phyloP scores from a whole-genome alignment of 2,888 invertebrate species.

The Nephrotoma appendiculata region DNA sequence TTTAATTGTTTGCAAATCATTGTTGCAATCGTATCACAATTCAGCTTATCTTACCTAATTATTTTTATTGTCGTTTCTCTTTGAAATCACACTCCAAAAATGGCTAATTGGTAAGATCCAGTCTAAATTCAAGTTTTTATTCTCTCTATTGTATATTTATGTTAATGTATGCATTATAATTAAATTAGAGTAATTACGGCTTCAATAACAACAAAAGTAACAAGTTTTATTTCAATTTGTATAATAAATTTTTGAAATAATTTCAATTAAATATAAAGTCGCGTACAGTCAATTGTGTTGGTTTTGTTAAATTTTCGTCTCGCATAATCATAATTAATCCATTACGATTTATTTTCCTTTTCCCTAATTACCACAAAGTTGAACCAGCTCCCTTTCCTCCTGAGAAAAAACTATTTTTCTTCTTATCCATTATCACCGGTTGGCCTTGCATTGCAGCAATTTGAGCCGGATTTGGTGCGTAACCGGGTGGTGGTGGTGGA shows the following conservation, averaged over 20 bases:
- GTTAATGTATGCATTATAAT: background rate
- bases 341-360: background rate
- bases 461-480: constrained; percentile 27
- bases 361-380: constrained; percentile 8
- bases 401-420: constrained; percentile 7
- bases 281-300: background rate
- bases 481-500: constrained; percentile 31
- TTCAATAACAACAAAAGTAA: background rate
- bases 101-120: background rate
- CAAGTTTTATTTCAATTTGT: background rate
- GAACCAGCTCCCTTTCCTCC: constrained; percentile 8
- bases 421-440: constrained; percentile 17
- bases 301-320: background rate
- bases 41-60: no score
- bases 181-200: background rate
- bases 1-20: no score
- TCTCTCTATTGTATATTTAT: background rate
- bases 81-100: background rate
- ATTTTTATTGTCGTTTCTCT: no score
- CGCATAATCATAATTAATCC: background rate
- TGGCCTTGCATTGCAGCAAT: constrained; percentile 29
- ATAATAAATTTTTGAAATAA: background rate
- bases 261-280: background rate
- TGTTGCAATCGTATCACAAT: no score
- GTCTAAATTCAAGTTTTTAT: background rate